Evolutionary conservation across 2,113 vertebrate species (phyloP).

Genomic region (Pachycephala philippinensis): DNA sequence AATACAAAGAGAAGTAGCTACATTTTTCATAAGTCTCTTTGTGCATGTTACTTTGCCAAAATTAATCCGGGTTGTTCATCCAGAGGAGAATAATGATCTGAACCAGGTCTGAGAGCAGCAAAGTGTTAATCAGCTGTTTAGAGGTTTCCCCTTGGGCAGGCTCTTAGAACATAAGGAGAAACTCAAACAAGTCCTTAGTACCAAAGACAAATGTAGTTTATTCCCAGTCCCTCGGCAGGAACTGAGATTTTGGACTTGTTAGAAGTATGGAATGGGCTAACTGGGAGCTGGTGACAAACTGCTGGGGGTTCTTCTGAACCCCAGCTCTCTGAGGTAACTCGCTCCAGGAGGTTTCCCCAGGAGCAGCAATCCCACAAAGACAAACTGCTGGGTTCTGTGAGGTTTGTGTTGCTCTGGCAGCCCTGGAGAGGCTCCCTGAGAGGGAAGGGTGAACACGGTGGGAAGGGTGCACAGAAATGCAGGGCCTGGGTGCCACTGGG

Average conservation of each 20-base stretch:
- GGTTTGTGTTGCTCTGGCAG: background rate
- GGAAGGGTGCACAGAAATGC: background rate
- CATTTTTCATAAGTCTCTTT: background rate
- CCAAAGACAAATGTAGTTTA: background rate
- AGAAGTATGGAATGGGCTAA: background rate
- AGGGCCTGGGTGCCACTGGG: too few species aligned
- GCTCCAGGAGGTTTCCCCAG: background rate
- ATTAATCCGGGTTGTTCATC: background rate
- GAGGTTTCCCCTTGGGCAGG: background rate
- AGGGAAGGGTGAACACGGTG: accelerated
- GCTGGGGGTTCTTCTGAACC: background rate
- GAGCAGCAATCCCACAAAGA: background rate
- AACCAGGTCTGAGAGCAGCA: background rate
- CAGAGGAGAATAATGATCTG: background rate
- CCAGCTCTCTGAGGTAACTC: background rate
- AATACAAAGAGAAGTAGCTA: background rate
- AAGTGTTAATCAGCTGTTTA: background rate
- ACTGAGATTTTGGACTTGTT: background rate
- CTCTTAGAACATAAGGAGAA: background rate
- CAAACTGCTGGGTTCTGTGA: background rate
- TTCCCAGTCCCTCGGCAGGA: background rate
- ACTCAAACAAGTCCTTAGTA: background rate
- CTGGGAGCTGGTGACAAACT: background rate
- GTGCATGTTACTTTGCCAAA: background rate
- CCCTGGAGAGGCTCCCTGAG: background rate